A percentile compares a stretch with the other conserved stretches of the same genome.
phyloP scores from a whole-genome alignment of 2,797 vertebrate species.

The Malacoctenus gilli region DNA sequence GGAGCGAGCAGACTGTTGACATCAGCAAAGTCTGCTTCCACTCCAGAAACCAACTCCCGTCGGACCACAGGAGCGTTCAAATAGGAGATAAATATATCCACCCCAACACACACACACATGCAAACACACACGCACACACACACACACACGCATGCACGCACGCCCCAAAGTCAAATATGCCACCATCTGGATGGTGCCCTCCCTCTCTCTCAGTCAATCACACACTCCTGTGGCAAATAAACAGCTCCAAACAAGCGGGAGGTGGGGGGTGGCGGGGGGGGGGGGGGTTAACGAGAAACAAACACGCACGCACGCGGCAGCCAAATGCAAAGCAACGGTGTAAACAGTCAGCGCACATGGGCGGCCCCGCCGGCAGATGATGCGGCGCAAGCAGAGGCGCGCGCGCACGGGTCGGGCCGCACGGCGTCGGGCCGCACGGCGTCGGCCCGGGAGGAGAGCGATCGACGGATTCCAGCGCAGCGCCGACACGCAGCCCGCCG shows the following conservation, averaged over 20 bases:
- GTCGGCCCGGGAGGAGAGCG: no score
- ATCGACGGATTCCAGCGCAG: conserved; percentile 54
- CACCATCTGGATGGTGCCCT: conserved; percentile 46
- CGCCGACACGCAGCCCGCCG: conserved; percentile 37
- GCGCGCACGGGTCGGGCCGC: conserved; percentile 6
- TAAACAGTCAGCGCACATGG: conserved; percentile 54
- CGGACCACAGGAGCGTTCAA: conserved; percentile 17
- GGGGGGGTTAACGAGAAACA: conserved; percentile 31
- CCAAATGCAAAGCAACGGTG: conserved; percentile 39
- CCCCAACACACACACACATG: conserved; percentile 18
- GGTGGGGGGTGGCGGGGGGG: conserved; percentile 19
- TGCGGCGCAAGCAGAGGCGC: conserved; percentile 38
- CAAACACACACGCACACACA: no score
- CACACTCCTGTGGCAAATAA: conserved; percentile 52
- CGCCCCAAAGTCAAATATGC: conserved; percentile 29
- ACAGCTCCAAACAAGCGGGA: conserved; percentile 46
- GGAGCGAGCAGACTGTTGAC: conserved; percentile 30
- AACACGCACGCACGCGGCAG: conserved; percentile 35
- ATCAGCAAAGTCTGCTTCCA: conserved; percentile 31
- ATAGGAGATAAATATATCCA: conserved; percentile 46
- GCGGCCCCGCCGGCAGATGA: conserved; percentile 20
- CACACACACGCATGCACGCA: no score
- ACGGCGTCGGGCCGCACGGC: no score
- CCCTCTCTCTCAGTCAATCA: conserved; percentile 35
- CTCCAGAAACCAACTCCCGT: conserved; percentile 16